phyloP scores from a whole-genome alignment of 2,113 vertebrate species.

The Embiotoca jacksoni region DNA sequence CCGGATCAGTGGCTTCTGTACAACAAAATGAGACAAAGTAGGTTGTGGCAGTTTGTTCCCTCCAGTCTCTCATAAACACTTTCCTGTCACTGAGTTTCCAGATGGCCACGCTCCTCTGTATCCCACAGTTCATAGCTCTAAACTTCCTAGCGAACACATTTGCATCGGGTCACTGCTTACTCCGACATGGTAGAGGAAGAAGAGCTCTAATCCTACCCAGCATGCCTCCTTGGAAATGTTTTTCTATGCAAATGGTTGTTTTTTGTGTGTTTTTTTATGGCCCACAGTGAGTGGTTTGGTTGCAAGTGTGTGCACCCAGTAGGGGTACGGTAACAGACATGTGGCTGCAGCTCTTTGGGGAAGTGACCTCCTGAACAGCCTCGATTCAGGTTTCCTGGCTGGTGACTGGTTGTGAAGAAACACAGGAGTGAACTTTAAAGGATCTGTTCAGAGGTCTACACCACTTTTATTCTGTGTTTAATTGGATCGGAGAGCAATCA shows the following conservation, averaged over 20 bases:
- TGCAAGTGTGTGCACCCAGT: constrained; percentile 19
- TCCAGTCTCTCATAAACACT: constrained; percentile 70
- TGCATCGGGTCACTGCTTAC: constrained; percentile 79
- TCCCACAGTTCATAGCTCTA: constrained; percentile 65
- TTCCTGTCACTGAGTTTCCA: constrained; percentile 77
- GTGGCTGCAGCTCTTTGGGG: constrained; percentile 5
- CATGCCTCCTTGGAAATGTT: constrained; percentile 71
- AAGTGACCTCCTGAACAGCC: constrained; percentile 41
- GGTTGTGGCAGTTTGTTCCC: constrained; percentile 58
- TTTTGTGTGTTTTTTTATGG: neutral
- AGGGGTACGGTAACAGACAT: constrained; percentile 11
- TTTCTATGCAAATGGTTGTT: constrained; percentile 63
- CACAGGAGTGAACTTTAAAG: constrained; percentile 68
- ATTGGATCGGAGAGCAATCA: constrained; percentile 84
- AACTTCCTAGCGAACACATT: constrained; percentile 77
- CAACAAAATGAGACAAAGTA: constrained; percentile 65
- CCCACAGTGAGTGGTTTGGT: constrained; percentile 17
- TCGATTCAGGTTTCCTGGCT: constrained; percentile 35
- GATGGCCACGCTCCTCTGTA: constrained; percentile 75
- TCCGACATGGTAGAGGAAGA: constrained; percentile 69
- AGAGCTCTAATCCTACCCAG: constrained; percentile 71
- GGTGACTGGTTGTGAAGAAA: constrained; percentile 51
- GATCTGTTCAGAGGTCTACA: constrained; percentile 71
- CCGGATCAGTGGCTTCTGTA: constrained; percentile 61
- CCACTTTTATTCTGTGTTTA: constrained; percentile 83